Percentiles rank a stretch among this genome's conserved stretches.
phyloP scores from a whole-genome alignment of 1,140 invertebrate genomes.

The Drosophila lini region DNA sequence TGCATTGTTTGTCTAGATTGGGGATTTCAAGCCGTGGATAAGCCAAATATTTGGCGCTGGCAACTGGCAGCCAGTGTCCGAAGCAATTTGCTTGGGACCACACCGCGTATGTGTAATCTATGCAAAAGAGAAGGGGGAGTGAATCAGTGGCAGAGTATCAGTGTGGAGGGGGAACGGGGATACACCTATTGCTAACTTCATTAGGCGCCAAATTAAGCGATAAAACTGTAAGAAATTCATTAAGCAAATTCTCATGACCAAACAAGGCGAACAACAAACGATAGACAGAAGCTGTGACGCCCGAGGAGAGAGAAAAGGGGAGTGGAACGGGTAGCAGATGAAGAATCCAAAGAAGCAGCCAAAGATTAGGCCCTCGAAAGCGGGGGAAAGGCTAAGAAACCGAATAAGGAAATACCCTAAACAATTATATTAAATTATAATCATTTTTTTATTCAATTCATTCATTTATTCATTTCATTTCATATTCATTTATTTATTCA shows the following conservation, averaged over 20 bases:
- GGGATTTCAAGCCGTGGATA: slow-evolving; percentile 38
- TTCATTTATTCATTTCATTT: too few relatives aligned
- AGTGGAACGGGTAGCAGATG: slow-evolving; percentile 14
- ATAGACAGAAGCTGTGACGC: slow-evolving; percentile 18
- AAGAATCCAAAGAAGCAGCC: slow-evolving; percentile 35
- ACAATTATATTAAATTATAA: too few relatives aligned
- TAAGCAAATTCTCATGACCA: slow-evolving; percentile 74
- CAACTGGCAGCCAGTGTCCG: slow-evolving; percentile 20
- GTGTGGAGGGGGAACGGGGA: not conserved
- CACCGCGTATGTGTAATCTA: slow-evolving; percentile 72
- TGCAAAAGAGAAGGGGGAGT: slow-evolving; percentile 47
- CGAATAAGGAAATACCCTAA: slow-evolving; percentile 13
- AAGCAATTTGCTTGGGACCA: slow-evolving; percentile 56
- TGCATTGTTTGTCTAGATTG: slow-evolving; percentile 47
- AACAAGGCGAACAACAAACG: slow-evolving; percentile 49
- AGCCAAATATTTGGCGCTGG: slow-evolving; percentile 50
- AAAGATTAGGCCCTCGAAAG: slow-evolving; percentile 39
- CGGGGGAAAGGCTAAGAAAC: slow-evolving; percentile 22
- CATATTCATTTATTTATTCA: too few relatives aligned
- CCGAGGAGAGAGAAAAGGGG: not conserved
- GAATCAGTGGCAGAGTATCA: slow-evolving; percentile 16
- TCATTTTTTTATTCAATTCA: too few relatives aligned
- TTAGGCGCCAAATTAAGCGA: slow-evolving; percentile 77
- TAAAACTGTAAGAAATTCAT: slow-evolving; percentile 75
- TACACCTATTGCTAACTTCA: slow-evolving; percentile 71